Conservation (phyloP, 2,113 vertebrate genomes). For the Gulo gulo region DNA sequence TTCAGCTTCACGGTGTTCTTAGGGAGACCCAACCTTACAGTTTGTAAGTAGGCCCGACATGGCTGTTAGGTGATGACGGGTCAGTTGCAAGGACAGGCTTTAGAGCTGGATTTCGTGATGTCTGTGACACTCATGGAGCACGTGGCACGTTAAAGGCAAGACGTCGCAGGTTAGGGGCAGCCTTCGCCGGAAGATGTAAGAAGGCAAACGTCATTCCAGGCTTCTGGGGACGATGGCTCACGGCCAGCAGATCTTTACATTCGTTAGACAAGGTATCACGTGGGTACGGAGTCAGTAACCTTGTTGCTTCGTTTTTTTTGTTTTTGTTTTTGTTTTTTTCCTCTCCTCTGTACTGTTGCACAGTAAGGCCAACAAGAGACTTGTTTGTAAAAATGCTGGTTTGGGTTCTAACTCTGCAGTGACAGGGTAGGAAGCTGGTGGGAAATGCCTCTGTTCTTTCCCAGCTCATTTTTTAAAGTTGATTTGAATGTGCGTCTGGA, state of each 20-base stretch:
- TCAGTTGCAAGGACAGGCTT: neutral
- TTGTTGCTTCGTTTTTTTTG: no score
- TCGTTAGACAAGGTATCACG: rapidly evolving
- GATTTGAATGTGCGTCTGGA: no score
- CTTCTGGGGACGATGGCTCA: rapidly evolving
- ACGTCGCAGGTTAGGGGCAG: rapidly evolving
- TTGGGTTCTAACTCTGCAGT: rapidly evolving
- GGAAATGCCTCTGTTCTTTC: neutral
- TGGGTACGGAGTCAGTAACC: rapidly evolving
- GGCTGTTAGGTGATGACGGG: rapidly evolving
- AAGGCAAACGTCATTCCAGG: rapidly evolving
- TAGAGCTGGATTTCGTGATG: no score
- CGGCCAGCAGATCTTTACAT: neutral
- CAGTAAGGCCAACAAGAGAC: neutral
- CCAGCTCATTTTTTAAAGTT: no score
- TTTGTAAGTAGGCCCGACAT: neutral
- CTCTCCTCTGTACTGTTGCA: neutral
- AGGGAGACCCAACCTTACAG: neutral
- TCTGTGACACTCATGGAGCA: rapidly evolving
- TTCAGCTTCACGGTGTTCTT: neutral
- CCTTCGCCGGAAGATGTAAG: no score
- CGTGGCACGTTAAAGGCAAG: neutral
- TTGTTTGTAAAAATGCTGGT: neutral
- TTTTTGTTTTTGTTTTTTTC: neutral
- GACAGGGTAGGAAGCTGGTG: neutral